Conservation (phyloP, 2,113 vertebrate genomes). For the Trematomus loennbergii region DNA sequence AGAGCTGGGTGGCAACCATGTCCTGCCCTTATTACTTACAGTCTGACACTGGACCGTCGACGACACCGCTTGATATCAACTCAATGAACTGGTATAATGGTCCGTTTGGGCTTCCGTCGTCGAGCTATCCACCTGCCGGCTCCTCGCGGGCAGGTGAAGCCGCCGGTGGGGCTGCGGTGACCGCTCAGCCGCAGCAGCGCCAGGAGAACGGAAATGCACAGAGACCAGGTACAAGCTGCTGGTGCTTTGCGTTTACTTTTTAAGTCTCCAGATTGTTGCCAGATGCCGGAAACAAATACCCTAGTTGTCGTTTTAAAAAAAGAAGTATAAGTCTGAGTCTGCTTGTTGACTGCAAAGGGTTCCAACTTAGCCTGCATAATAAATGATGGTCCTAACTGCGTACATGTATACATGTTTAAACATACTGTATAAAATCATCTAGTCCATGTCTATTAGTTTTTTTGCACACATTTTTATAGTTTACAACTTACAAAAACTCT, state of each 20-base stretch:
- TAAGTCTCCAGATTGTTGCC: neutral
- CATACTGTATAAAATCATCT: too few species aligned
- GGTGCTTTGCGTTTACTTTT: too few species aligned
- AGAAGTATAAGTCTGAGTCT: too few species aligned
- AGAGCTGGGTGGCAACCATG: conserved; percentile 85
- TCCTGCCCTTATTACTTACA: conserved; percentile 74
- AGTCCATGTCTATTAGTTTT: too few species aligned
- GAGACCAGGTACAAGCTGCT: conserved; percentile 66
- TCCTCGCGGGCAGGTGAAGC: conserved; percentile 49
- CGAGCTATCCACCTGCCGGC: conserved; percentile 42
- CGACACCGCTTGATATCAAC: conserved; percentile 52
- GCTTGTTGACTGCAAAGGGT: neutral
- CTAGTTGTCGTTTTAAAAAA: neutral
- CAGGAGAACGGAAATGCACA: conserved; percentile 77
- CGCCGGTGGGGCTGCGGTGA: conserved; percentile 48
- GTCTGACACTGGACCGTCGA: conserved; percentile 40
- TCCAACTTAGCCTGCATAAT: neutral
- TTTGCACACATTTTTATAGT: too few species aligned
- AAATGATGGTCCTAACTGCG: too few species aligned
- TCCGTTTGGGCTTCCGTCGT: conserved; percentile 57
- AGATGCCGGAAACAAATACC: neutral
- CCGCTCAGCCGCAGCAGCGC: conserved; percentile 59
- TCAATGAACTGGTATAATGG: conserved; percentile 64
- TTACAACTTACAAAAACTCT: too few species aligned
- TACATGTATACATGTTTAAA: too few species aligned